Conservation (phyloP, 2,113 vertebrate species). For the Phylloscopus whistleri region DNA sequence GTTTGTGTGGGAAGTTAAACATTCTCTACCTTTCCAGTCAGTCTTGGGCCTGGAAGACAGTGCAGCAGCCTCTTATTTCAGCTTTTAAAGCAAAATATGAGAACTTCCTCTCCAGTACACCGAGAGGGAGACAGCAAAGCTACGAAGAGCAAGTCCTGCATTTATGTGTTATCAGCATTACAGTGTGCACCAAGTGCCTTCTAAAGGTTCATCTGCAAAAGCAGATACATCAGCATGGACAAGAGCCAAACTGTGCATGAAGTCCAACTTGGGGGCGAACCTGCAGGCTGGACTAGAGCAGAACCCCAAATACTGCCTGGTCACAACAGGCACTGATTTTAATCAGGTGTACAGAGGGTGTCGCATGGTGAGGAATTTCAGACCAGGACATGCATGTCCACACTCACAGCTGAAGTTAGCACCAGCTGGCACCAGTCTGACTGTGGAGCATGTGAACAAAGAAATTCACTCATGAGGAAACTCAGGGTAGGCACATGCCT, state of each 20-base stretch:
- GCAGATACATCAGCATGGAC: not conserved
- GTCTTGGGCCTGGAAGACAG: not conserved
- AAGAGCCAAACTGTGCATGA: fast-evolving
- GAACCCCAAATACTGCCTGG: not conserved
- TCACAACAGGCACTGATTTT: not conserved
- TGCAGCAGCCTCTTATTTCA: not conserved
- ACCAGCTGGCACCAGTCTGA: not conserved
- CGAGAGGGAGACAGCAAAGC: not conserved
- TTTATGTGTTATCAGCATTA: not conserved
- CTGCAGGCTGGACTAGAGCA: not conserved
- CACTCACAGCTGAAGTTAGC: not conserved
- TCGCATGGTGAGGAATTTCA: not conserved
- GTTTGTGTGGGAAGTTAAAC: not conserved
- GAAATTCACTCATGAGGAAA: not conserved
- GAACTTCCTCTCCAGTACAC: not conserved
- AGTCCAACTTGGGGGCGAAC: fast-evolving
- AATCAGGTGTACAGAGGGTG: not conserved
- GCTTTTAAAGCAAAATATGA: not conserved
- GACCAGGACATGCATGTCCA: not conserved
- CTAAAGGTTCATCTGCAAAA: not conserved
- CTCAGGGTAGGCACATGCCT: fast-evolving
- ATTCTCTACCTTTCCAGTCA: not conserved
- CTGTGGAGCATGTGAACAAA: not conserved
- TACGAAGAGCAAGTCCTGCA: not conserved
- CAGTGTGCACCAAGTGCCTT: not conserved